A percentile compares a stretch with the other conserved stretches of the same genome.
Evolutionary conservation across 1,140 invertebrate species (phyloP).

Genomic region (Diprion similis): DNA sequence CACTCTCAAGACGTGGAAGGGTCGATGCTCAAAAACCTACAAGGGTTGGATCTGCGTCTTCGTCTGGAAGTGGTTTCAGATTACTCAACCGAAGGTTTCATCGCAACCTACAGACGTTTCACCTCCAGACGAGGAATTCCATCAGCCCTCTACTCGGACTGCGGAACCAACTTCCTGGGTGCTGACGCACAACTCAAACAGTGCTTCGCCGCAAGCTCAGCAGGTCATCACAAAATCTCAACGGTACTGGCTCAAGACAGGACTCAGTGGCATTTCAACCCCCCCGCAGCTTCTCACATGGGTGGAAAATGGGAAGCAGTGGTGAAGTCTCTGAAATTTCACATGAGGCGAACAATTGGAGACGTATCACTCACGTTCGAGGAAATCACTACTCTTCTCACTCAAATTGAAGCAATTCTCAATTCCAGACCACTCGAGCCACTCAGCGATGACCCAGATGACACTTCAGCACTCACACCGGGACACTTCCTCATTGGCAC

Average conservation of each 20-base stretch:
- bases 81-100: constrained; percentile 47
- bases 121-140: constrained; percentile 36
- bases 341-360: constrained; percentile 20
- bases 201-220: constrained; percentile 11
- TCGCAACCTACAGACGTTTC: constrained; percentile 49
- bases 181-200: constrained; percentile 21
- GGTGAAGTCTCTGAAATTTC: constrained; percentile 25
- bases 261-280: neutral
- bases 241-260: neutral
- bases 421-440: neutral
- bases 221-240: neutral
- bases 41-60: constrained; percentile 37
- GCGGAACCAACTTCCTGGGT: constrained; percentile 39
- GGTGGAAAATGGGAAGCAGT: constrained; percentile 8
- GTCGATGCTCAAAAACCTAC: constrained; percentile 19
- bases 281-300: neutral
- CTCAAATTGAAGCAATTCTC: constrained; percentile 26
- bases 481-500: constrained; percentile 1
- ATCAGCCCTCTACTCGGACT: constrained; percentile 34
- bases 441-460: neutral
- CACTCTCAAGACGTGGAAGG: constrained; percentile 26
- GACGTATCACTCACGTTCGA: constrained; percentile 24
- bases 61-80: constrained; percentile 49
- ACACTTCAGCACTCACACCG: neutral
- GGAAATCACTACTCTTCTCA: constrained; percentile 26